phyloP scores from a whole-genome alignment of 1,140 invertebrate genomes.

The Coelopa frigida region DNA sequence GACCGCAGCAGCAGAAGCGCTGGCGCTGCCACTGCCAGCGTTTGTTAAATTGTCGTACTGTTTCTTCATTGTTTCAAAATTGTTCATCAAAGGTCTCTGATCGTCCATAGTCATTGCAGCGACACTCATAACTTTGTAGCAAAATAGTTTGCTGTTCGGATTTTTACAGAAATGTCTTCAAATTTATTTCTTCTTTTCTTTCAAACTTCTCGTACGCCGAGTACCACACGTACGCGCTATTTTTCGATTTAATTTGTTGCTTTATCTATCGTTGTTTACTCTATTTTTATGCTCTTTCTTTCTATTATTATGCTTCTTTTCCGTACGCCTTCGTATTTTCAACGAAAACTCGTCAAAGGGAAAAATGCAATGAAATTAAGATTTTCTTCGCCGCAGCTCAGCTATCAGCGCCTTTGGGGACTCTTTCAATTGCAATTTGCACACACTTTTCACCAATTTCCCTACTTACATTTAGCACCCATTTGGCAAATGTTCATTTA shows the following conservation, averaged over 20 bases:
- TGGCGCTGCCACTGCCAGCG: constrained; percentile 1
- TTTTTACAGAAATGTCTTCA: too few relatives aligned
- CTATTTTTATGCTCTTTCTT: constrained; percentile 1
- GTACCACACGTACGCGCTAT: too few relatives aligned
- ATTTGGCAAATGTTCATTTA: constrained; percentile 26
- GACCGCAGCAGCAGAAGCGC: too few relatives aligned
- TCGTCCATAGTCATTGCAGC: constrained; percentile 46
- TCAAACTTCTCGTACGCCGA: too few relatives aligned
- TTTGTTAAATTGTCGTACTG: constrained; percentile 39
- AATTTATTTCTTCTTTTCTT: too few relatives aligned
- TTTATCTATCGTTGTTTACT: background rate
- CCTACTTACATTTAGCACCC: constrained; percentile 20
- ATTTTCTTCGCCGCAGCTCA: constrained; percentile 3
- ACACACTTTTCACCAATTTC: constrained; percentile 19
- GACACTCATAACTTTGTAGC: constrained; percentile 45
- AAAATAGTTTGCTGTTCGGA: too few relatives aligned
- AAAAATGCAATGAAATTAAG: background rate
- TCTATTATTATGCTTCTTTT: constrained; percentile 4
- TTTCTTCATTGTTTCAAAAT: constrained; percentile 42
- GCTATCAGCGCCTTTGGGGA: constrained; percentile 8
- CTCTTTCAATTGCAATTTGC: constrained; percentile 21
- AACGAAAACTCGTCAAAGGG: background rate
- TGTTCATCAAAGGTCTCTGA: constrained; percentile 44
- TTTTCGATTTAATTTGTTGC: background rate
- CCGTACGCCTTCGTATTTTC: background rate